Evolutionary conservation across 2,797 vertebrate genomes (phyloP).

Genomic region (Balearica regulorum): DNA sequence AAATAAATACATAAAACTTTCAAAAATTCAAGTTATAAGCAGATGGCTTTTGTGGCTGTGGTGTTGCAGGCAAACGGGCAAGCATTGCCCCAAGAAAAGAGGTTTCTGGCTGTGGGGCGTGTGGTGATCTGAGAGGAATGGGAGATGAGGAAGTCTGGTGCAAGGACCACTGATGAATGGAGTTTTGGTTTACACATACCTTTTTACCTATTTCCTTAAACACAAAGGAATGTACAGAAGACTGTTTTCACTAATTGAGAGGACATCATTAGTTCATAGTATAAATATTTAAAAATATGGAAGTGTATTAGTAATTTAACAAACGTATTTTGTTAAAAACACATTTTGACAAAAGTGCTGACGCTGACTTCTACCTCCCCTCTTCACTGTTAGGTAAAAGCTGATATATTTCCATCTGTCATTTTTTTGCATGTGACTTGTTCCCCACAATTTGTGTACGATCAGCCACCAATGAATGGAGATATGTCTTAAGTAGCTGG

Average conservation of each 20-base stretch:
- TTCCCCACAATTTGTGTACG: not conserved
- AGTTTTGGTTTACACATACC: not conserved
- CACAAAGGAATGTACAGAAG: not conserved
- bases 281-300: not conserved
- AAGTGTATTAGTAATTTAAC: not conserved
- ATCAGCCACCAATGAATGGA: not conserved
- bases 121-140: not conserved
- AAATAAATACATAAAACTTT: not conserved
- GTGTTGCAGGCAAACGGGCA: not conserved
- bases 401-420: not conserved
- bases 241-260: not conserved
- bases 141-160: not conserved
- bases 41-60: not conserved
- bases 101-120: not conserved
- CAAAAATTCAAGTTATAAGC: not conserved
- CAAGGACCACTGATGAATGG: not conserved
- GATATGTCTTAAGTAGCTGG: not conserved
- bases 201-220: not conserved
- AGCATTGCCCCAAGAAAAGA: not conserved
- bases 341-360: not conserved
- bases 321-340: not conserved
- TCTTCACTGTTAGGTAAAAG: not conserved
- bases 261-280: not conserved
- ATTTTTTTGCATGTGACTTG: not conserved
- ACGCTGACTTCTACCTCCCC: not conserved